phyloP scores from a whole-genome alignment of 2,797 vertebrate species.

The Onychomys torridus region DNA sequence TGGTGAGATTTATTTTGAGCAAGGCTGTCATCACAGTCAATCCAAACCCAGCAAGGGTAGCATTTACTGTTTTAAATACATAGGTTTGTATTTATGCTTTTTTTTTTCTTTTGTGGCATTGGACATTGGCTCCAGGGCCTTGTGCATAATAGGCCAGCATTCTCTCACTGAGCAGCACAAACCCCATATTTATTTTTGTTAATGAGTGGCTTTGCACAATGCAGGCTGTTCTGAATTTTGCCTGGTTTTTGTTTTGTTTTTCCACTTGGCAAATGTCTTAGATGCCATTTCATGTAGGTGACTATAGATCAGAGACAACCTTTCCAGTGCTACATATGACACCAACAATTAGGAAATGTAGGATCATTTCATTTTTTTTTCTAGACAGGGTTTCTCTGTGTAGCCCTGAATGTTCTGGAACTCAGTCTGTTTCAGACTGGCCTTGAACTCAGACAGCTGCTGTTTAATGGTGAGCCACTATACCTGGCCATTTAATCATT shows the following conservation, averaged over 20 bases:
- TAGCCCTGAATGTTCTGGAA: neutral
- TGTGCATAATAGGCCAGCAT: neutral
- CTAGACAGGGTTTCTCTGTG: neutral
- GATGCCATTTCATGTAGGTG: constrained; percentile 11
- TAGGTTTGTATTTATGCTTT: neutral
- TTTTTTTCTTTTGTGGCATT: neutral
- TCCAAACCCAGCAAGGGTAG: constrained; percentile 7
- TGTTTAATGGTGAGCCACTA: neutral
- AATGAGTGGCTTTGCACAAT: neutral
- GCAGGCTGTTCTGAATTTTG: constrained; percentile 9
- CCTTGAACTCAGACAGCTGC: neutral
- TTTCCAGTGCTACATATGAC: neutral
- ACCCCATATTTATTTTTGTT: neutral
- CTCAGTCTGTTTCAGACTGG: neutral
- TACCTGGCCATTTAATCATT: neutral
- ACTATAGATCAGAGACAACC: neutral
- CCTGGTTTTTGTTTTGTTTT: neutral
- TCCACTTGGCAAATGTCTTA: neutral
- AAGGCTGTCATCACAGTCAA: neutral
- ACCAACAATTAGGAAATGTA: neutral
- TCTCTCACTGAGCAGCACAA: neutral
- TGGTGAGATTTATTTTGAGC: constrained; percentile 25
- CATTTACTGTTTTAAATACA: constrained; percentile 32
- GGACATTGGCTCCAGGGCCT: neutral
- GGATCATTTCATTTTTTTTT: neutral